Evolutionary conservation across 2,113 vertebrate genomes (phyloP).

Genomic region (Oreochromis spilurus): DNA sequence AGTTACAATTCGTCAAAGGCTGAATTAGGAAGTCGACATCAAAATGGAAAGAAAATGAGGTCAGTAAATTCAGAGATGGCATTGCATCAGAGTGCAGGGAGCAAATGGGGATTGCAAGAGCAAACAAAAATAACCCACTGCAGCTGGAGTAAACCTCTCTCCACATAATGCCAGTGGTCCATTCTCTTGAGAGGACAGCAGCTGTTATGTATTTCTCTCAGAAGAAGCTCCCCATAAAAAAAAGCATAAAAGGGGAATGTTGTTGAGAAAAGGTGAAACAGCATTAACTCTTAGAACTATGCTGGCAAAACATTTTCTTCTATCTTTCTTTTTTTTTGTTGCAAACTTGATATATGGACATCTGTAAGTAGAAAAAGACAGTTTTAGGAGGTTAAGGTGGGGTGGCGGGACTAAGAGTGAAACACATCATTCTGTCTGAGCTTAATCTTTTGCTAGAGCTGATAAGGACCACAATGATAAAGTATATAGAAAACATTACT

Average conservation of each 20-base stretch:
- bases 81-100: slow-evolving; percentile 27
- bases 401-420: background rate
- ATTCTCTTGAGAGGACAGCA: slow-evolving; percentile 62
- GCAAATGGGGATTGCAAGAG: slow-evolving; percentile 17
- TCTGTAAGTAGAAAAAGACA: background rate
- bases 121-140: slow-evolving; percentile 65
- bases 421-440: slow-evolving; percentile 14
- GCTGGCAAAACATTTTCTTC: slow-evolving; percentile 47
- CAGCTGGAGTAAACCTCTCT: slow-evolving; percentile 56
- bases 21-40: slow-evolving; percentile 50
- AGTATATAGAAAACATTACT: slow-evolving; percentile 26
- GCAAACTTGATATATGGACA: slow-evolving; percentile 13
- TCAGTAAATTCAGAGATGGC: slow-evolving; percentile 56
- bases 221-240: background rate
- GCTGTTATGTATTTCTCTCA: slow-evolving; percentile 63
- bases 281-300: slow-evolving; percentile 25
- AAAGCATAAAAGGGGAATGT: slow-evolving; percentile 17
- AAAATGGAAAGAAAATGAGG: slow-evolving; percentile 57
- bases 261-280: slow-evolving; percentile 14
- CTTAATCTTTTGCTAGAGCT: slow-evolving; percentile 11
- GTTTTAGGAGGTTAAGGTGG: background rate
- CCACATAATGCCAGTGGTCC: slow-evolving; percentile 41
- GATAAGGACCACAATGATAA: slow-evolving; percentile 41
- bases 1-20: slow-evolving; percentile 35
- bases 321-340: background rate